Conservation (phyloP, 2,113 vertebrate species). For the Perca schrenkii region DNA sequence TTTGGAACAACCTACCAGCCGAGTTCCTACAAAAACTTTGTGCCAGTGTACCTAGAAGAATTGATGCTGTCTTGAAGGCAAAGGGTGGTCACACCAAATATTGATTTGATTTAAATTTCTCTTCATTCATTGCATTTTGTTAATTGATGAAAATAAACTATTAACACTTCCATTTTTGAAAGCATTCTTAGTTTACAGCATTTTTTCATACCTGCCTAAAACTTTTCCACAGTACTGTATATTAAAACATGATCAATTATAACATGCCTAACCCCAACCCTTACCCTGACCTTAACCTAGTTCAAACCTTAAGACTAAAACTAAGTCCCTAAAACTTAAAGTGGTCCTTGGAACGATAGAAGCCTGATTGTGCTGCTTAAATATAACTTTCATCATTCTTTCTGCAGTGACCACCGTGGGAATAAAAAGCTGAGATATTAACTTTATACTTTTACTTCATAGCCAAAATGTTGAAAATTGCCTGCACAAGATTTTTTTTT, state of each 20-base stretch:
- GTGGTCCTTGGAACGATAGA: background rate
- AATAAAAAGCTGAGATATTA: conserved; percentile 12
- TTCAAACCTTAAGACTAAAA: background rate
- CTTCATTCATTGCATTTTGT: no score
- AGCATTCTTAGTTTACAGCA: no score
- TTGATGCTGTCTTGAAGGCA: no score
- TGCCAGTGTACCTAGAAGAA: no score
- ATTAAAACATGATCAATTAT: background rate
- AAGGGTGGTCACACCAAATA: no score
- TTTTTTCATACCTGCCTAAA: no score
- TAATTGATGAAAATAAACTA: no score
- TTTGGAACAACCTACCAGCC: no score
- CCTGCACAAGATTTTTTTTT: background rate
- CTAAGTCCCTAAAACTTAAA: background rate
- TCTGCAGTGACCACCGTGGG: conserved; percentile 3
- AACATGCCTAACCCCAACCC: background rate
- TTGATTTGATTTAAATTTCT: no score
- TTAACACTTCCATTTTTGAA: no score
- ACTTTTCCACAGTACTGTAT: background rate
- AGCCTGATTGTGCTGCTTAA: conserved; percentile 13
- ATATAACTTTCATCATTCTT: conserved; percentile 24
- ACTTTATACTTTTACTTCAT: conserved; percentile 19
- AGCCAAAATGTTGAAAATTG: conserved; percentile 31
- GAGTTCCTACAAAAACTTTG: no score
- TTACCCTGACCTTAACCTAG: no score